Conservation (phyloP, 2,888 invertebrate species). For the Pocota personata region DNA sequence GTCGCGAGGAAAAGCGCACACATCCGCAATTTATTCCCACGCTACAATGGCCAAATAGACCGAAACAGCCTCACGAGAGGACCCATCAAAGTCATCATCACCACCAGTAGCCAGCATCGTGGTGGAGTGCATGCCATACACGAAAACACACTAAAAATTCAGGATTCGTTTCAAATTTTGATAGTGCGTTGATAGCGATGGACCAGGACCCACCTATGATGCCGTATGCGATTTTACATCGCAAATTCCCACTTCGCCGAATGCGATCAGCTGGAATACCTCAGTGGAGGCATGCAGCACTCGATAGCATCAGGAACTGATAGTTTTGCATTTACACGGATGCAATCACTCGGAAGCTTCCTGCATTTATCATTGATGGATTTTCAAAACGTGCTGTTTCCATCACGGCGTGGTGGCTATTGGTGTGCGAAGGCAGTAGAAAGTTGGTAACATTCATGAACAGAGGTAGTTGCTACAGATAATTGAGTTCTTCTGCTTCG, state of each 20-base stretch:
- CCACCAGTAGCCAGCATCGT: neutral
- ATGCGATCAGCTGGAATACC: slow-evolving; percentile 51
- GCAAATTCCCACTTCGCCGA: slow-evolving; percentile 43
- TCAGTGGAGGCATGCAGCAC: slow-evolving; percentile 7
- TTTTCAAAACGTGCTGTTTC: slow-evolving; percentile 24
- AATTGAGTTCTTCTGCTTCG: slow-evolving; percentile 38
- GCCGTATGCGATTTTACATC: slow-evolving; percentile 22
- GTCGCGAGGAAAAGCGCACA: slow-evolving; percentile 35
- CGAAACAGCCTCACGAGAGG: slow-evolving; percentile 11
- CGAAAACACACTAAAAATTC: slow-evolving; percentile 38
- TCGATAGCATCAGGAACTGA: slow-evolving; percentile 49
- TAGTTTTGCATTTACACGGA: slow-evolving; percentile 69
- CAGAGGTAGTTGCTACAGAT: neutral
- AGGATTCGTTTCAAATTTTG: slow-evolving; percentile 59
- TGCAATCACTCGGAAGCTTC: slow-evolving; percentile 70
- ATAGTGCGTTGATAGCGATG: slow-evolving; percentile 46
- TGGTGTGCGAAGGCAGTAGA: neutral
- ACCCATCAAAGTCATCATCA: slow-evolving; percentile 46
- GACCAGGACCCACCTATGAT: neutral
- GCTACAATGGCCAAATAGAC: slow-evolving; percentile 8
- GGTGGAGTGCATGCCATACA: neutral
- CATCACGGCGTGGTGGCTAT: neutral
- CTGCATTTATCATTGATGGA: slow-evolving; percentile 71
- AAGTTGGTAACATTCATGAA: slow-evolving; percentile 33
- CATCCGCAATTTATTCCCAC: slow-evolving; percentile 29